Conservation (phyloP, 2,888 invertebrate species). For the Dasysyrphus albostriatus region DNA sequence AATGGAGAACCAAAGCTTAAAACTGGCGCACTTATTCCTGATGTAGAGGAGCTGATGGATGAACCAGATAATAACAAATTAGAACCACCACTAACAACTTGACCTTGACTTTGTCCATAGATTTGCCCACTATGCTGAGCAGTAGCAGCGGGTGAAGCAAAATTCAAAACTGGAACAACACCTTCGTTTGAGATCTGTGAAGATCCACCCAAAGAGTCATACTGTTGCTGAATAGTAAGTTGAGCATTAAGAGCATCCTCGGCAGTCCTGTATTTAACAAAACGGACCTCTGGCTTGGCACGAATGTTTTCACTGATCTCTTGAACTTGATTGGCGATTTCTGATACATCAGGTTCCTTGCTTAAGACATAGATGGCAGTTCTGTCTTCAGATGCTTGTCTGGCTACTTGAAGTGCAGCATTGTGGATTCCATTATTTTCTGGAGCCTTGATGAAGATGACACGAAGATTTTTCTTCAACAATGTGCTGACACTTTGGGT, state of each 20-base stretch:
- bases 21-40: background rate
- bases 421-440: slow-evolving; percentile 80
- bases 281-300: slow-evolving; percentile 83
- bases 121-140: background rate
- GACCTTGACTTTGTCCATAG: slow-evolving; percentile 2
- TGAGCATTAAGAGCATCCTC: slow-evolving; percentile 82
- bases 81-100: background rate
- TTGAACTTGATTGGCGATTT: slow-evolving; percentile 87
- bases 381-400: slow-evolving; percentile 80
- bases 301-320: slow-evolving; percentile 78
- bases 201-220: slow-evolving; percentile 79
- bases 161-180: slow-evolving; percentile 78
- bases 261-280: slow-evolving; percentile 83
- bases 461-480: slow-evolving; percentile 80
- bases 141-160: slow-evolving; percentile 24
- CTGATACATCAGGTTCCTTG: slow-evolving; percentile 80
- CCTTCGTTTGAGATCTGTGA: slow-evolving; percentile 79
- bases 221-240: slow-evolving; percentile 79
- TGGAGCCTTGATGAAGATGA: slow-evolving; percentile 82
- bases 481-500: background rate
- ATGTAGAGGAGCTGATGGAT: background rate
- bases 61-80: slow-evolving; percentile 7
- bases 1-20: slow-evolving; percentile 3
- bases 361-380: slow-evolving; percentile 78
- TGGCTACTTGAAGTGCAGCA: slow-evolving; percentile 79